Base-by-base conservation (phyloP, 2,888 invertebrate genomes). In the Metallyticus violacea region DNA sequence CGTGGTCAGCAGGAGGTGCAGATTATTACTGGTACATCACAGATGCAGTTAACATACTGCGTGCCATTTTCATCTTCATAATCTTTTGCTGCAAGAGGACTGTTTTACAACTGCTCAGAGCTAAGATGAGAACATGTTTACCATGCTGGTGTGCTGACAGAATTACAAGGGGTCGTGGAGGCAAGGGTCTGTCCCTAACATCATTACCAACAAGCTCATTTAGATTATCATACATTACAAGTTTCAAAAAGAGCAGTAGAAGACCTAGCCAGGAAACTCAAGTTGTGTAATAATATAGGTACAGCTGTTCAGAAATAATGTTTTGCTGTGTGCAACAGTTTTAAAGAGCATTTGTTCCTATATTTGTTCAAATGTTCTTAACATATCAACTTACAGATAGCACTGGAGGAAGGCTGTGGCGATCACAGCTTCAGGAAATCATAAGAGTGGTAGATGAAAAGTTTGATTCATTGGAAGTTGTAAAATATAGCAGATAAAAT, bases 61-160 rank as follows among this genome's bases (percentile, higher is more conserved):
- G 90, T 77, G 90, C 90, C 7, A 89, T 91, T 28, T 90, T 90
- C 88, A 89, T 91, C 84, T 91, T 91, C 86, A 85, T 90, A 26
- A 89, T 91, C 77, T 91, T 91, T 88, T 91, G 90, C 82, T 90
- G 90, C 89, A 91, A 91, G 86, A 88, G 62, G 22, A 81, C 30
- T 25, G 85, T 85, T 22, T 6, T 85, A 22, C 27, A 25, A 15
- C 77, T 81, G 3, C 77, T 85, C 25, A 81, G 30, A 28, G 28
- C 29, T 26, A 80, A 81, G 15, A 15, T 85, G 5, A 28, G n/a
- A 7, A 27, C 80, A n/a, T n/a, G 40, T 7, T 26, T 77, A 15
- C 85, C 85, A 4, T 81, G 81, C 26, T 81, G 30, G 40, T 29
- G 77, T 29, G n/a, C 83, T 22, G 77, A 27, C n/a, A 22, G 22